Conservation (phyloP, 1,140 invertebrate species). For the Heliconius melpomene region DNA sequence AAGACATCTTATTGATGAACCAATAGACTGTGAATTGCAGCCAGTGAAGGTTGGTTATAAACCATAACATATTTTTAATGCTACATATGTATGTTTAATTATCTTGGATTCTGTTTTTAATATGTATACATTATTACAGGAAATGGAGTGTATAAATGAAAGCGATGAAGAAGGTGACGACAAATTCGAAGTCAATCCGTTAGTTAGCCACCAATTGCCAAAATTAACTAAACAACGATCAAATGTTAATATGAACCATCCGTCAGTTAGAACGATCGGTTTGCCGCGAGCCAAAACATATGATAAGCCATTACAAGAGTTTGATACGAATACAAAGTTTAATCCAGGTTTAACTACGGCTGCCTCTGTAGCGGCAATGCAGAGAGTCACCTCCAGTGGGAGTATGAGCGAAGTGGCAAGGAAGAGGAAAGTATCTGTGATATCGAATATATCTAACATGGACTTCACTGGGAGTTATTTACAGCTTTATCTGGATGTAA, state of each 20-base stretch:
- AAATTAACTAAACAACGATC: slow-evolving; percentile 71
- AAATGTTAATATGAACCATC: slow-evolving; percentile 71
- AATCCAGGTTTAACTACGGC: slow-evolving; percentile 69
- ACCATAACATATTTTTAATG: no score
- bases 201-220: slow-evolving; percentile 68
- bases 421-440: slow-evolving; percentile 84
- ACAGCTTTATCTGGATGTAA: slow-evolving; percentile 84
- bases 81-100: background rate
- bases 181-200: slow-evolving; percentile 76
- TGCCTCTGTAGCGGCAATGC: slow-evolving; percentile 79
- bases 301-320: slow-evolving; percentile 81
- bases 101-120: background rate
- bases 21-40: slow-evolving; percentile 82
- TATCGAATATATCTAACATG: slow-evolving; percentile 86
- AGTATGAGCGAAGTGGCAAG: slow-evolving; percentile 76
- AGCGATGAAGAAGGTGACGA: slow-evolving; percentile 82
- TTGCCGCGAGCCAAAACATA: slow-evolving; percentile 75
- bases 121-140: slow-evolving; percentile 57
- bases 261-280: slow-evolving; percentile 68
- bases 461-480: slow-evolving; percentile 87
- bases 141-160: slow-evolving; percentile 83
- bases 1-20: slow-evolving; percentile 84
- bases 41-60: slow-evolving; percentile 66
- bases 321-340: slow-evolving; percentile 63
- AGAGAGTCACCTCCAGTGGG: slow-evolving; percentile 79